Conservation (phyloP, 2,113 vertebrate species). For the Hippopotamus amphibius region DNA sequence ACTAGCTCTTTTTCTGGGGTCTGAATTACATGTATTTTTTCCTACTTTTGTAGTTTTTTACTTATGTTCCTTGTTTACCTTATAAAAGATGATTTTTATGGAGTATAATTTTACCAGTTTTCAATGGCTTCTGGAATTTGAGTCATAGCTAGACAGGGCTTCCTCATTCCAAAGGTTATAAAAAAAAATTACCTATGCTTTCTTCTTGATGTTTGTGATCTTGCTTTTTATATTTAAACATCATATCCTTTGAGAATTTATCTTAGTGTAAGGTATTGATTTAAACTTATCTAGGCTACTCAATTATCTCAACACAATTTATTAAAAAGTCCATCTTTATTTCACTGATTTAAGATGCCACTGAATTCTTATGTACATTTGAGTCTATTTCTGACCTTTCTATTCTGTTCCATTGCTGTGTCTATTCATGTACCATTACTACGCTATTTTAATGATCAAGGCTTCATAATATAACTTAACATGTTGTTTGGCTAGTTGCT, state of each 20-base stretch:
- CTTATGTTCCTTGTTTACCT: neutral
- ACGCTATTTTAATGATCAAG: neutral
- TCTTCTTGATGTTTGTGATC: neutral
- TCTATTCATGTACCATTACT: neutral
- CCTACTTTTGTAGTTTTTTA: neutral
- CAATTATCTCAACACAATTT: neutral
- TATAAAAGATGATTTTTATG: neutral
- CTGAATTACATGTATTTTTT: neutral
- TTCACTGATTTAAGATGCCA: neutral
- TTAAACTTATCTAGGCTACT: neutral
- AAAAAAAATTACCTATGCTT: neutral
- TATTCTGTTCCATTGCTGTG: neutral
- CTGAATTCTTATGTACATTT: neutral
- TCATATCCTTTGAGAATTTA: neutral
- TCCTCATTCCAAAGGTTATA: neutral
- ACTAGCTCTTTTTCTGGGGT: neutral
- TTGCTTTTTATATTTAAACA: neutral
- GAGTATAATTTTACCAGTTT: neutral
- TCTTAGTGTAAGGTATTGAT: neutral
- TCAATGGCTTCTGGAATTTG: neutral
- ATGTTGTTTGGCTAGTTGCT: neutral
- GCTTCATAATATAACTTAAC: neutral
- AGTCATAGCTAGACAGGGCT: neutral
- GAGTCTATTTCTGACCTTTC: neutral
- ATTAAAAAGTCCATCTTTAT: neutral